Evolutionary conservation across 2,113 vertebrate genomes (phyloP).

Genomic region (Syngnathus scovelli): DNA sequence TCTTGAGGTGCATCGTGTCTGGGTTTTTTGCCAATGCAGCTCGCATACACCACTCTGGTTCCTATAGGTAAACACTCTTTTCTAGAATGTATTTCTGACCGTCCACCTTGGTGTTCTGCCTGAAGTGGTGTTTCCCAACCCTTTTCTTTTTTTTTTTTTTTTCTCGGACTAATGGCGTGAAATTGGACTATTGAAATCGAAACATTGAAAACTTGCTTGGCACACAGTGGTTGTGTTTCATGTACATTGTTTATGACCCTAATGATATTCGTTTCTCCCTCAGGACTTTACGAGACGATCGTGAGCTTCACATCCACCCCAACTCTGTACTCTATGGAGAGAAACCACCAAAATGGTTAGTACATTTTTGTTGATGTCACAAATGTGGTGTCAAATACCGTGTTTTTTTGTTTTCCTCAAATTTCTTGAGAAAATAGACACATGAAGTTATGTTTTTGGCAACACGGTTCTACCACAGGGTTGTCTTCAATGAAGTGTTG

Average conservation of each 20-base stretch:
- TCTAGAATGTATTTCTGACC: not conserved
- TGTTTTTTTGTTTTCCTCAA: not conserved
- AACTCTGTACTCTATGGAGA: slow-evolving; percentile 90
- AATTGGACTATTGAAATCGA: not conserved
- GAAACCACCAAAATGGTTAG: slow-evolving; percentile 95
- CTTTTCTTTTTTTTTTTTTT: not conserved
- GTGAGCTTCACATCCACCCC: slow-evolving; percentile 93
- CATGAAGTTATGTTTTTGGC: not conserved
- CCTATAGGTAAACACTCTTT: slow-evolving; percentile 78
- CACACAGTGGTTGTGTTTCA: not conserved
- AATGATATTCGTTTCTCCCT: not conserved
- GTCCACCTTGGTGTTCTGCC: not conserved
- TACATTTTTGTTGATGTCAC: not conserved
- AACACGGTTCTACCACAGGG: slow-evolving; percentile 66
- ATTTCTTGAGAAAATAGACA: not conserved
- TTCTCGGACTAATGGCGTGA: not conserved
- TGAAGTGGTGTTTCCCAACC: no score
- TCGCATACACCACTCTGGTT: slow-evolving; percentile 90
- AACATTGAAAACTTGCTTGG: not conserved
- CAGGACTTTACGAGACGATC: slow-evolving; percentile 93
- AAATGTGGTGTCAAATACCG: not conserved
- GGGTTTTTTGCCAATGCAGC: slow-evolving; percentile 97
- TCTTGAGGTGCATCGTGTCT: slow-evolving; percentile 89
- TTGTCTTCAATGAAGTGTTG: slow-evolving; percentile 94
- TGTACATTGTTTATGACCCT: not conserved